Evolutionary conservation across 2,888 invertebrate species (phyloP), one percentile per base, ranked within the genome.

Genomic region (Eristalinus aeneus): DNA sequence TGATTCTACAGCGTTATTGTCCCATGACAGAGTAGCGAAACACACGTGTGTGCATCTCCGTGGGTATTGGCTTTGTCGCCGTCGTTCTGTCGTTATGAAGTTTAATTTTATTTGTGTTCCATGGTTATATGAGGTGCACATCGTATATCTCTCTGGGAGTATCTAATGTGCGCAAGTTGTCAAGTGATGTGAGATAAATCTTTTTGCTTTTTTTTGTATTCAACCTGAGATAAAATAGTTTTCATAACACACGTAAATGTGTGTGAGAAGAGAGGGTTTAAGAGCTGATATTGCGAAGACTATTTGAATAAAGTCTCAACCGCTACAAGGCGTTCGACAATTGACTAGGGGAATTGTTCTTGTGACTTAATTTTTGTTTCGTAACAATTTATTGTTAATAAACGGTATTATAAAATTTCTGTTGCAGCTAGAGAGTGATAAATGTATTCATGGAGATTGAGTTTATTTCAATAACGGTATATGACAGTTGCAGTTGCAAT

Each of bases 141-240:
- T 77, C 71, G 69, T 77, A 71, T 77, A 77, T 77, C 64, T 71
- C 54, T 77, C 69, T 54, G 63, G 31, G 36, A 20, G 32, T 20
- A 20, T 63, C 61, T 63, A 34, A 56, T 77, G 71, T 68, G 67
- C 67, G 54, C 61, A 65, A 32, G 65, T 54, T 67, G 53, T 61
- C 72, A 78, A 67, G 60, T 67, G 65, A 20, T 63, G 60, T 67
- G 72, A 72, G 78, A 79, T 71, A 77, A 64, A 64, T 64, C 56
- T 64, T 36, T 32, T 39, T 23, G 39, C 11, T 11, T 22, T 11
- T 23, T 22, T 56, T 22, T 22, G 11, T 12, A 3, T 5, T 23
- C 11, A 56, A 23, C 23, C 3, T 11, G 23, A 56, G 56, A 56
- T 56, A 56, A 56, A 22, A 56, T 27, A 56, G 56, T 56, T 56